Conservation (phyloP, 2,888 invertebrate species). For the Lagria hirta region DNA sequence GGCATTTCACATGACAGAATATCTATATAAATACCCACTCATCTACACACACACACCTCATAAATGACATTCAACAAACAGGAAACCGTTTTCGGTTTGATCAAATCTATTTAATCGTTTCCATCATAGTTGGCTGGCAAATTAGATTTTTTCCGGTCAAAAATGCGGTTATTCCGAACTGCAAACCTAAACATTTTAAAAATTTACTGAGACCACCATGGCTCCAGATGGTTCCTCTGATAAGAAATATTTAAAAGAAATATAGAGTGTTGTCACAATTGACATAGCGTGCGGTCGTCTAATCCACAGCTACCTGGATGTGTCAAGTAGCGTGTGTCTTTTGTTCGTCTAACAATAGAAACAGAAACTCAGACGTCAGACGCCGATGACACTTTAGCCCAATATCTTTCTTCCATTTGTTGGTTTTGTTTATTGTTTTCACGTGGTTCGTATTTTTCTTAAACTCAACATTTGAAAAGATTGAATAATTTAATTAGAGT, state of each 20-base stretch:
- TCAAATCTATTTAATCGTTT: constrained; percentile 16
- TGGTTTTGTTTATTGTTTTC: no score
- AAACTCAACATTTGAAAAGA: no score
- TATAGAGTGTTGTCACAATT: constrained; percentile 31
- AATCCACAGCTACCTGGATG: constrained; percentile 29
- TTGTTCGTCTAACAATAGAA: constrained; percentile 12
- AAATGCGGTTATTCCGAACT: no score
- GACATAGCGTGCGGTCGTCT: constrained; percentile 29
- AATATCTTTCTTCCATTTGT: no score
- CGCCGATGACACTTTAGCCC: no score
- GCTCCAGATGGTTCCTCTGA: constrained; percentile 26
- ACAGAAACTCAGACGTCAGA: no score
- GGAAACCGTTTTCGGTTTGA: constrained; percentile 23
- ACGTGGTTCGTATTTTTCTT: no score
- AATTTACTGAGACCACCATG: constrained; percentile 27
- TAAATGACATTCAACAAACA: constrained; percentile 18
- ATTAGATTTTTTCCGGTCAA: not conserved
- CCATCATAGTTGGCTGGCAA: constrained; percentile 1
- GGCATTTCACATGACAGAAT: constrained; percentile 39
- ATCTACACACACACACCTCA: constrained; percentile 6
- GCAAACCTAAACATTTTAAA: constrained; percentile 11
- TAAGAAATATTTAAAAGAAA: constrained; percentile 30
- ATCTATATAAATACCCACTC: no score
- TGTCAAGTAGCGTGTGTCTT: constrained; percentile 30
- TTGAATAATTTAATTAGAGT: no score